Evolutionary conservation across 2,113 vertebrate genomes (phyloP), one percentile per base, ranked within the genome.

Genomic region (Leucopternis melanops): DNA sequence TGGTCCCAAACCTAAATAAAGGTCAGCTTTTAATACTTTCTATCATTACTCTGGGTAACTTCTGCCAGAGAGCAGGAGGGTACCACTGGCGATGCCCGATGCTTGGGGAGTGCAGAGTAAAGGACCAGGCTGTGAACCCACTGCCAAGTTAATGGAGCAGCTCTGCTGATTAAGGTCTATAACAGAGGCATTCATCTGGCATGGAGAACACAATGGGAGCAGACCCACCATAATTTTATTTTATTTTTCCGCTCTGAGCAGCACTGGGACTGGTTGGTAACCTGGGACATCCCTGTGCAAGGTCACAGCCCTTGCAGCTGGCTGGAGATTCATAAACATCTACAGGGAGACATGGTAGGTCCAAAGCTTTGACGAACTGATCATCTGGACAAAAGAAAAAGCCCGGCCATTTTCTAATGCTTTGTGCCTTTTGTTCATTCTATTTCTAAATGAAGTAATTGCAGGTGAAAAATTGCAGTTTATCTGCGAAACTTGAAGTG

Each of bases 71-170:
- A 75, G 71, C 77, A 31, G 42, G 40, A 70, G 74, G 34, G 47
- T 55, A 21, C 31, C 8, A 0, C 16, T 4, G 1, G 45, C 0
- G 3, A 21, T 57, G 27, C 40, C 42, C 0, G 0, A 8, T 47
- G 52, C 42, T 4, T 13, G 31, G n/a, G 45, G 83, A 38, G 17
- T 1, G 7, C 38, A 9, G 59, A 26, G 45, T 27, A 8, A 26
- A 22, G 52, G 36, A 10, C 11, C 52, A 5, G 55, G 72, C 70
- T 83, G 26, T 50, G 69, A 72, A 6, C 27, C 16, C 23, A 0
- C 59, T 38, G 74, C 32, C 0, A 1, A 9, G 32, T 59, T 59
- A 59, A 42, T 36, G 44, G 44, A 49, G 70, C 87, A 45, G 49
- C 69, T 21, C 75, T 34, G 71, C 22, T 19, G 17, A 19, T 74